Evolutionary conservation across 2,888 invertebrate species (phyloP).

Genomic region (Euclidia mi): DNA sequence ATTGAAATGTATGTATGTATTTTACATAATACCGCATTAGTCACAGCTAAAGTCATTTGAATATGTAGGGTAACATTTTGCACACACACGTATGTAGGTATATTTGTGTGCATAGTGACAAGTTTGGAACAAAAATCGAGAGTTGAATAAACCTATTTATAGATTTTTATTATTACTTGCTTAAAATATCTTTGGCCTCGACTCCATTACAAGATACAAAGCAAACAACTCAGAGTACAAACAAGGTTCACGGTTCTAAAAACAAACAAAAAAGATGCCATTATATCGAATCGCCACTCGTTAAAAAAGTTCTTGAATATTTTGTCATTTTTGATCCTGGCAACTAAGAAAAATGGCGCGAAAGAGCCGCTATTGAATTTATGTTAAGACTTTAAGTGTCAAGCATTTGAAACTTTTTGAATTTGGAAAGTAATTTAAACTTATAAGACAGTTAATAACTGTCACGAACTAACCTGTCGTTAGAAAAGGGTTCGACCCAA

Average conservation of each 20-base stretch:
- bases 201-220: background rate
- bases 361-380: constrained; percentile 25
- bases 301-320: constrained; percentile 10
- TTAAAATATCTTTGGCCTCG: constrained; percentile 3
- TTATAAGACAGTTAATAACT: constrained; percentile 46
- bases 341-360: constrained; percentile 3
- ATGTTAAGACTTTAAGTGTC: constrained; percentile 26
- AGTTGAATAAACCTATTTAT: background rate
- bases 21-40: no score
- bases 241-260: background rate
- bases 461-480: constrained; percentile 40
- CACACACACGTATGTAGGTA: no score
- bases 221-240: background rate
- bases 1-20: no score
- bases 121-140: background rate
- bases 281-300: constrained; percentile 1
- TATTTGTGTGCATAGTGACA: no score
- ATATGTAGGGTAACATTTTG: no score
- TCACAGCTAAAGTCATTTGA: no score
- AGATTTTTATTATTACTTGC: background rate
- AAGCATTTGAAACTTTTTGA: constrained; percentile 31
- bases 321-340: constrained; percentile 13
- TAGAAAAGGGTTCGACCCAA: constrained; percentile 1
- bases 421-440: constrained; percentile 56
- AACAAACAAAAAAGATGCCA: constrained; percentile 8